A percentile compares a stretch with the other conserved stretches of the same genome.
Conservation (phyloP, 2,797 vertebrate species). For the Adelosebastes latens region DNA sequence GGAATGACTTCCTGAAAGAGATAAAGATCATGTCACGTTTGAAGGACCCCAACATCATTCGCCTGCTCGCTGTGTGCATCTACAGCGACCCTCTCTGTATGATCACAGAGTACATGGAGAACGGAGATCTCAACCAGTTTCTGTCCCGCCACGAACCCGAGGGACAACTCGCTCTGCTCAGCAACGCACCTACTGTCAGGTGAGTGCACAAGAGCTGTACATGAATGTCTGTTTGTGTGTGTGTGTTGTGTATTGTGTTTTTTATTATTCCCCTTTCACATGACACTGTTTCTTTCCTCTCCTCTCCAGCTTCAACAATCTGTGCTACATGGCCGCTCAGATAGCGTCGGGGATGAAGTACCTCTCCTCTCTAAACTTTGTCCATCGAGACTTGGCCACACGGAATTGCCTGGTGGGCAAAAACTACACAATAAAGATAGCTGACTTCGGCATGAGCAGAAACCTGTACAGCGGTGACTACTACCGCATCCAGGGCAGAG, state of each 20-base stretch:
- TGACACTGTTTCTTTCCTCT: not conserved
- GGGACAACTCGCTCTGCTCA: slow-evolving; percentile 81
- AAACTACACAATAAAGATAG: slow-evolving; percentile 98
- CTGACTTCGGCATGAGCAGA: slow-evolving; percentile 98
- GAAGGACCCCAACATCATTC: slow-evolving; percentile 98
- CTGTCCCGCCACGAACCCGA: slow-evolving; percentile 93
- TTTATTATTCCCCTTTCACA: not conserved
- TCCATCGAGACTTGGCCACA: slow-evolving; percentile 96
- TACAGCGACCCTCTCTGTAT: slow-evolving; percentile 94
- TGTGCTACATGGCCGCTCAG: slow-evolving; percentile 95
- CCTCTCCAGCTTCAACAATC: slow-evolving; percentile 84
- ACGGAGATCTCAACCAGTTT: slow-evolving; percentile 98
- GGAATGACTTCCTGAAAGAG: slow-evolving; percentile 99
- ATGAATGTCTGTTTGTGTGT: not conserved
- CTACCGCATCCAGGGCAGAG: slow-evolving; percentile 97
- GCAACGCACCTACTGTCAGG: slow-evolving; percentile 85
- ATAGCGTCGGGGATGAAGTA: slow-evolving; percentile 99
- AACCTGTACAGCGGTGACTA: slow-evolving; percentile 98
- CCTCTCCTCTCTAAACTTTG: slow-evolving; percentile 96
- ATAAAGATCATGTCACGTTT: slow-evolving; percentile 99
- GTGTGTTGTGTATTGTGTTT: no score
- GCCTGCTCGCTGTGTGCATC: slow-evolving; percentile 95
- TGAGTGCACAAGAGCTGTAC: slow-evolving; percentile 50
- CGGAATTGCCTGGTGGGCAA: slow-evolving; percentile 97
- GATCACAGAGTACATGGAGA: slow-evolving; percentile 99